Conservation (phyloP, 2,797 vertebrate species). For the Psittacula echo region DNA sequence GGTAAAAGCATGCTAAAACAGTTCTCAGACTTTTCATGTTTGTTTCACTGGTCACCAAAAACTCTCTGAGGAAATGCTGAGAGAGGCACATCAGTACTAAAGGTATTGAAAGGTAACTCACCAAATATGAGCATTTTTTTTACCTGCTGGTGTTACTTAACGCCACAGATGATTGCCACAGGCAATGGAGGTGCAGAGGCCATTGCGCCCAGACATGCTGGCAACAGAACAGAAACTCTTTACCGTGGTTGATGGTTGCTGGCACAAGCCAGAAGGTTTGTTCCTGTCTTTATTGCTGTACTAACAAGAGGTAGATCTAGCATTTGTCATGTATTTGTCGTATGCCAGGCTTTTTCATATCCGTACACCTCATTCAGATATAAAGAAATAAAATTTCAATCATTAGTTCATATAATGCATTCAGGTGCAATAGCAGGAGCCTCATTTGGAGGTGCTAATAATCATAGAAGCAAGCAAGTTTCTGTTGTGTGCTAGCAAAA, state of each 20-base stretch:
- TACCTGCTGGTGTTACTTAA: not conserved
- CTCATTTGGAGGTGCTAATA: not conserved
- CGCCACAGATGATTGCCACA: not conserved
- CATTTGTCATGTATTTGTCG: not conserved
- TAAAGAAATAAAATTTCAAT: not conserved
- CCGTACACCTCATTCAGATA: not conserved
- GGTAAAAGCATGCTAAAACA: not conserved
- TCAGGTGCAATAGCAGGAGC: not conserved
- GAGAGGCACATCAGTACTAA: not conserved
- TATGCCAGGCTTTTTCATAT: not conserved
- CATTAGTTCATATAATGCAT: not conserved
- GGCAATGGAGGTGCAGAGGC: not conserved
- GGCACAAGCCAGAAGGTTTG: rapidly evolving
- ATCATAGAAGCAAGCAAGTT: not conserved
- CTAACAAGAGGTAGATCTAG: not conserved
- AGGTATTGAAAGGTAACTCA: not conserved
- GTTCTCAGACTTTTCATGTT: not conserved
- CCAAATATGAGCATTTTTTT: not conserved
- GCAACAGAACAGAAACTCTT: not conserved
- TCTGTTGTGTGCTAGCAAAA: not conserved
- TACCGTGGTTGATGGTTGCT: not conserved
- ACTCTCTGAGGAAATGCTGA: not conserved
- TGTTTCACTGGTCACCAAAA: not conserved
- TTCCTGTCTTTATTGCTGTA: not conserved
- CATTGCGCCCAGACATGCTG: not conserved